phyloP scores from a whole-genome alignment of 30 jellyfish, hydroid and myxozoan genomes.

The Clytia hemisphaerica region DNA sequence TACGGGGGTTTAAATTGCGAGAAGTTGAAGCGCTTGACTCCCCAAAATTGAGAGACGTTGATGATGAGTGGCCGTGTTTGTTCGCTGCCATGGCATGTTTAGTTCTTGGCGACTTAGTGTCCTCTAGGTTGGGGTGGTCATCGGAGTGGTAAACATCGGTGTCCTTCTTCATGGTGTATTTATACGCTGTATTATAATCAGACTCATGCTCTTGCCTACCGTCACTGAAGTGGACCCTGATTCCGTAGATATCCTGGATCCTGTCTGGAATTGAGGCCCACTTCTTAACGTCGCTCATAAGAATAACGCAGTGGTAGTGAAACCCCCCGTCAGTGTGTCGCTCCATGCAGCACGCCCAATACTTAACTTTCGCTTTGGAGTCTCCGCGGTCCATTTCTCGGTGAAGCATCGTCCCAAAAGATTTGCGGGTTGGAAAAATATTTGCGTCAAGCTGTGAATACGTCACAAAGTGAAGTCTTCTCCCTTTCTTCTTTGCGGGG shows the following conservation, averaged over 20 bases:
- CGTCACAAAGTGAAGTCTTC: too few species aligned
- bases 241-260: neutral
- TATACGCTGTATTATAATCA: constrained; percentile 16
- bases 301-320: constrained; percentile 13
- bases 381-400: constrained; percentile 4
- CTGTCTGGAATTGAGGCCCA: neutral
- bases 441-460: too few species aligned
- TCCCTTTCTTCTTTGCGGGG: too few species aligned
- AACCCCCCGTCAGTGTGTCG: neutral
- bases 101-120: constrained; percentile 5
- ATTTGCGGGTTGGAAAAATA: constrained; percentile 27
- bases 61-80: neutral
- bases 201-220: constrained; percentile 31
- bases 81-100: constrained; percentile 4
- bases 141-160: neutral
- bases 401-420: constrained; percentile 15
- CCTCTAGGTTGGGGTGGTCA: constrained; percentile 14
- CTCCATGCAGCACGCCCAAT: constrained; percentile 41
- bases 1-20: neutral
- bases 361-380: neutral
- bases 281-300: constrained; percentile 4
- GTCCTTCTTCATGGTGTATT: constrained; percentile 10
- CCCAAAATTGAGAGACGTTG: neutral
- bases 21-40: neutral
- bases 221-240: constrained; percentile 9